Evolutionary conservation across 2,888 invertebrate genomes (phyloP).

Genomic region (Augochlorella aurata): DNA sequence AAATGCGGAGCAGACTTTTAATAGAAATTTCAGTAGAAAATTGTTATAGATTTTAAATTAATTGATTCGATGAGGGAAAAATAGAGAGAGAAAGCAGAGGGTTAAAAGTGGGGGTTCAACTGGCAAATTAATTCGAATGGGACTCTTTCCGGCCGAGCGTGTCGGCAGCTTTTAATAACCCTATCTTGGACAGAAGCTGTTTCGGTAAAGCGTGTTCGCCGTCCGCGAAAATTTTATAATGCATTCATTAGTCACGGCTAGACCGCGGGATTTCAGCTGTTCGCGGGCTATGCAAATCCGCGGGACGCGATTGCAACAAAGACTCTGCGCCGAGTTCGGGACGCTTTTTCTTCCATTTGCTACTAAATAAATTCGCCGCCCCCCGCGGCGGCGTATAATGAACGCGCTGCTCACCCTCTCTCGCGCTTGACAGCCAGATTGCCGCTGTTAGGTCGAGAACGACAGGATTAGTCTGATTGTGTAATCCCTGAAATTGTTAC

Average conservation of each 20-base stretch:
- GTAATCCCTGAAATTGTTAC: neutral
- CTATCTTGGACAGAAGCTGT: conserved; percentile 2
- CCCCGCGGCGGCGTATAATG: neutral
- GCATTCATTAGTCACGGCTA: conserved; percentile 3
- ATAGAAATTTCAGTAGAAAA: too few relatives aligned
- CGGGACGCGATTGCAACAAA: neutral
- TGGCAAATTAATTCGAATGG: conserved; percentile 14
- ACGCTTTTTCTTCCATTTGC: neutral
- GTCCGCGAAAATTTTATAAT: neutral
- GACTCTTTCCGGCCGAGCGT: neutral
- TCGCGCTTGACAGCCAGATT: neutral
- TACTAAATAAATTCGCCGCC: neutral
- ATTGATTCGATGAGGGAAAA: too few relatives aligned
- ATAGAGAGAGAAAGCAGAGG: neutral
- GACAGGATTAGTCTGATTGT: neutral
- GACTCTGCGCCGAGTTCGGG: neutral
- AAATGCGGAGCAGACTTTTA: too few relatives aligned
- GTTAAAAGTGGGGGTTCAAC: neutral
- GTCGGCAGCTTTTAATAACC: conserved; percentile 14
- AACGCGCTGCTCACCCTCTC: neutral
- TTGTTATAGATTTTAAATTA: too few relatives aligned
- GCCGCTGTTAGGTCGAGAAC: neutral
- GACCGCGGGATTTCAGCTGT: neutral
- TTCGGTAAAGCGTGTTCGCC: neutral
- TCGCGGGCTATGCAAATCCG: neutral